Percentiles rank a stretch among this genome's conserved stretches.
Evolutionary conservation across 2,888 invertebrate species (phyloP).

Genomic region (Coleophora flavipennella): DNA sequence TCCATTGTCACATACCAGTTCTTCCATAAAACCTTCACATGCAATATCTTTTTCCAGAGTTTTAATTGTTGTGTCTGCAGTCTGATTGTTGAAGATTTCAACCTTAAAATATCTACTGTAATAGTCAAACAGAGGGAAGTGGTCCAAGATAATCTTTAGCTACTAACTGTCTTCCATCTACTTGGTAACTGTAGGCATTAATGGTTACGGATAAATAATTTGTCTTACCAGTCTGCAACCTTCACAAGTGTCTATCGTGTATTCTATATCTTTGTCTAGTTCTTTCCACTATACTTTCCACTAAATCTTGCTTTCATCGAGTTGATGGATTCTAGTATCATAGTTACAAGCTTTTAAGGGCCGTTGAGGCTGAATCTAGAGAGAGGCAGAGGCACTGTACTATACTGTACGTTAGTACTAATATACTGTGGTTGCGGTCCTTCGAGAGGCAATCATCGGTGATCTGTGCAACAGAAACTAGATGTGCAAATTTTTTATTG

Average conservation of each 20-base stretch:
- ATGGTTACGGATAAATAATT: conserved; percentile 3
- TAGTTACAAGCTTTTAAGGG: conserved; percentile 1
- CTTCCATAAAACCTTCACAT: conserved; percentile 5
- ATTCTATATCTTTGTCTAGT: conserved; percentile 9
- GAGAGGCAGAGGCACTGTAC: no score
- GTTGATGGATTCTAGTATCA: conserved; percentile 1
- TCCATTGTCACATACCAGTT: conserved; percentile 8
- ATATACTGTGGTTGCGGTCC: no score
- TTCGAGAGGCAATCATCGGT: no score
- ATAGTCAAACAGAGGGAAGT: conserved; percentile 8
- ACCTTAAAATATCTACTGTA: conserved; percentile 10
- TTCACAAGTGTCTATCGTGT: conserved; percentile 7
- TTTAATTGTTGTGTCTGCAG: conserved; percentile 7
- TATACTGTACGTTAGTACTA: no score
- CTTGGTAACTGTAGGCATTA: conserved; percentile 5
- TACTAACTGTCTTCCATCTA: conserved; percentile 2
- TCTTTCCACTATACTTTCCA: conserved; percentile 9
- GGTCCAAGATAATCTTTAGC: conserved; percentile 10
- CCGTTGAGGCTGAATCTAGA: no score
- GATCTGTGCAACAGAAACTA: no score
- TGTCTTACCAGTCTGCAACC: conserved; percentile 7
- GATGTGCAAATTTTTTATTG: no score
- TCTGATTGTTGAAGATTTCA: conserved; percentile 2
- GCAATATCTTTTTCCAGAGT: conserved; percentile 2
- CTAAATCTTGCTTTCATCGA: conserved; percentile 8